A percentile compares a stretch with the other conserved stretches of the same genome.
phyloP scores from a whole-genome alignment of 2,888 invertebrate species.

The Epiblema foenella region DNA sequence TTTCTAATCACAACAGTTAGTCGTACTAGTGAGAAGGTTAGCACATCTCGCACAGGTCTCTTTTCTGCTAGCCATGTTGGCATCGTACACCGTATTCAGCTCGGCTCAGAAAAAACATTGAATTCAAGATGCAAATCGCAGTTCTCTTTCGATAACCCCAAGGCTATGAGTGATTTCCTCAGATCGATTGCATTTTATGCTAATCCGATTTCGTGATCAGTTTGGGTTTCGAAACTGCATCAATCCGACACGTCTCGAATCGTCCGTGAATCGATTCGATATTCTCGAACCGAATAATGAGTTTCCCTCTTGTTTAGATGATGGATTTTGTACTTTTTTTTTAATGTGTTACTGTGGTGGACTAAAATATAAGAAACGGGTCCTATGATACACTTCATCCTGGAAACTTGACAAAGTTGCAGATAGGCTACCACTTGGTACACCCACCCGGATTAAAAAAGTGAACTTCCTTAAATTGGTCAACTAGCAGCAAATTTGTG shows the following conservation, averaged over 20 bases:
- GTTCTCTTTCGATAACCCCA: background rate
- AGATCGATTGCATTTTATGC: conserved; percentile 25
- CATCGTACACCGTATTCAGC: background rate
- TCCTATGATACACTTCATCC: background rate
- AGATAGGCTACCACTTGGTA: too few species aligned
- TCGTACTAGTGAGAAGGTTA: too few species aligned
- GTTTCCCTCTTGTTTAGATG: conserved; percentile 58
- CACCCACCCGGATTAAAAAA: background rate
- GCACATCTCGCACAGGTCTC: too few species aligned
- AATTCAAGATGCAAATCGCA: background rate
- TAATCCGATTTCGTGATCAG: conserved; percentile 44
- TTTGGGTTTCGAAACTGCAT: conserved; percentile 53
- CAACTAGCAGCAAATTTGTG: background rate
- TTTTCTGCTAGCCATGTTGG: background rate
- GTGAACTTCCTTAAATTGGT: background rate
- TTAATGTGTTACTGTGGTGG: background rate
- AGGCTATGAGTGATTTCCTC: background rate
- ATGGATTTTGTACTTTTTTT: conserved; percentile 39
- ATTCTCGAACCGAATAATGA: conserved; percentile 56
- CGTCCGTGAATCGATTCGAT: conserved; percentile 62
- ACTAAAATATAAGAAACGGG: background rate
- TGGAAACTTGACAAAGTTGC: background rate
- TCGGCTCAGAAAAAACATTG: background rate
- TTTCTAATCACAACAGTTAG: too few species aligned
- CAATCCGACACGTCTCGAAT: conserved; percentile 54